A percentile compares a stretch with the other conserved stretches of the same genome.
Conservation (phyloP, 2,797 vertebrate species). For the Remorina albescens region DNA sequence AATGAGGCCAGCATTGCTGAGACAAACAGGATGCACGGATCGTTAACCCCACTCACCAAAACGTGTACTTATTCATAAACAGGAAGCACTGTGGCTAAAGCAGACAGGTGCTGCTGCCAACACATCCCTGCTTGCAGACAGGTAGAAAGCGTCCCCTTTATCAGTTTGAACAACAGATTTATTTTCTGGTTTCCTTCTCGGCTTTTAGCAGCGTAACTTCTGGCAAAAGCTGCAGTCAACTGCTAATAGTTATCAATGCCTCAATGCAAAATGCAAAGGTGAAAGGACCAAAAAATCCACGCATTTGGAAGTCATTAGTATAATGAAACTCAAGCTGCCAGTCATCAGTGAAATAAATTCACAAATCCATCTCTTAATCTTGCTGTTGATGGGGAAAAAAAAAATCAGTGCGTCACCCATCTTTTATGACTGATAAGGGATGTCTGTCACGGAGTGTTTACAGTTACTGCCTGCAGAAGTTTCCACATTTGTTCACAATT, state of each 20-base stretch:
- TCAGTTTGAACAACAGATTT: conserved; percentile 51
- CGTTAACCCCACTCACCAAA: conserved; percentile 62
- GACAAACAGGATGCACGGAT: conserved; percentile 76
- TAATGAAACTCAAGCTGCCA: conserved; percentile 56
- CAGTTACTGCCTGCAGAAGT: conserved; percentile 53
- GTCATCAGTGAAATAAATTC: conserved; percentile 39
- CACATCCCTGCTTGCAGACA: conserved; percentile 52
- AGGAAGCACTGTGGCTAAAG: conserved; percentile 78
- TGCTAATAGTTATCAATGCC: conserved; percentile 30
- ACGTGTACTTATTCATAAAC: conserved; percentile 80
- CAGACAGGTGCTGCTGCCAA: conserved; percentile 67
- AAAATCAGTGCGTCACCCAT: conserved; percentile 43
- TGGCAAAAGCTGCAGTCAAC: conserved; percentile 35
- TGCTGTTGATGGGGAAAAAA: conserved; percentile 53
- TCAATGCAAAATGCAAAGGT: conserved; percentile 29
- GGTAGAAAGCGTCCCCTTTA: conserved; percentile 47
- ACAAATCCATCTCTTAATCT: conserved; percentile 43
- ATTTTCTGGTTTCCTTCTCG: conserved; percentile 46
- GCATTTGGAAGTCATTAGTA: conserved; percentile 51
- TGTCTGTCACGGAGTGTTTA: conserved; percentile 51
- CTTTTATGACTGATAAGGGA: conserved; percentile 58
- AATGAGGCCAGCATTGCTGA: conserved; percentile 52
- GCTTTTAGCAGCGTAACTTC: conserved; percentile 43
- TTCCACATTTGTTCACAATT: conserved; percentile 53
- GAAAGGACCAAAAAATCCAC: conserved; percentile 43